Percentiles rank a stretch among this genome's conserved stretches.
Conservation (phyloP, 1,140 invertebrate species). For the Panonychus citri region DNA sequence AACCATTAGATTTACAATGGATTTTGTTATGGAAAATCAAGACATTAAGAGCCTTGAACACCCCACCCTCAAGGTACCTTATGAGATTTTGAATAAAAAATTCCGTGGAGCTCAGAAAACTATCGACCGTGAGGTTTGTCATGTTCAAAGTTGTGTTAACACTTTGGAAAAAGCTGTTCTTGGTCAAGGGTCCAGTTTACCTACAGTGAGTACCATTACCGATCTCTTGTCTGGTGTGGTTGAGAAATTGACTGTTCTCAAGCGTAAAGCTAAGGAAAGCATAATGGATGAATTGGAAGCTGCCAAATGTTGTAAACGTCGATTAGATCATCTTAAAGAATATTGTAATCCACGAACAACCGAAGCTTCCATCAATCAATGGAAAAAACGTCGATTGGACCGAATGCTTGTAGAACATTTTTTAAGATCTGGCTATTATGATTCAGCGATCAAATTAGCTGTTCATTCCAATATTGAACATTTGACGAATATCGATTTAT, state of each 20-base stretch:
- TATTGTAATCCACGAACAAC: conserved; percentile 30
- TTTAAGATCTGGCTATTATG: conserved; percentile 81
- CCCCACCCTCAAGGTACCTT: conserved; percentile 85
- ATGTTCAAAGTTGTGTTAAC: conserved; percentile 46
- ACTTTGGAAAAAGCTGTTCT: conserved; percentile 53
- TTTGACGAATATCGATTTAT: conserved; percentile 77
- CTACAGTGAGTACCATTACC: conserved; percentile 39
- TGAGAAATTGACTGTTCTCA: conserved; percentile 65
- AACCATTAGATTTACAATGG: no score
- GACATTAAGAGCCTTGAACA: conserved; percentile 80
- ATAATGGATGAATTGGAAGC: conserved; percentile 71
- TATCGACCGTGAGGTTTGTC: conserved; percentile 72
- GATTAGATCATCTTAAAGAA: conserved; percentile 71
- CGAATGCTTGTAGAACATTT: conserved; percentile 90
- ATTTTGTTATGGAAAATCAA: no score
- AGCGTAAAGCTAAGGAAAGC: conserved; percentile 77
- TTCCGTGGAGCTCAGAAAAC: conserved; percentile 83
- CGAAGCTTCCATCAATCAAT: conserved; percentile 23
- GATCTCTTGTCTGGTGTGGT: conserved; percentile 59
- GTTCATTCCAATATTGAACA: conserved; percentile 47
- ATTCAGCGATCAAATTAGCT: conserved; percentile 57
- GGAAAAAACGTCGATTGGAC: conserved; percentile 67
- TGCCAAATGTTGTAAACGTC: conserved; percentile 55
- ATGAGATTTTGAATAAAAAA: conserved; percentile 92
- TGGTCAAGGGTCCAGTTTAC: not conserved